Evolutionary conservation across 2,113 vertebrate genomes (phyloP).

Genomic region (Syngnathoides biaculeatus): DNA sequence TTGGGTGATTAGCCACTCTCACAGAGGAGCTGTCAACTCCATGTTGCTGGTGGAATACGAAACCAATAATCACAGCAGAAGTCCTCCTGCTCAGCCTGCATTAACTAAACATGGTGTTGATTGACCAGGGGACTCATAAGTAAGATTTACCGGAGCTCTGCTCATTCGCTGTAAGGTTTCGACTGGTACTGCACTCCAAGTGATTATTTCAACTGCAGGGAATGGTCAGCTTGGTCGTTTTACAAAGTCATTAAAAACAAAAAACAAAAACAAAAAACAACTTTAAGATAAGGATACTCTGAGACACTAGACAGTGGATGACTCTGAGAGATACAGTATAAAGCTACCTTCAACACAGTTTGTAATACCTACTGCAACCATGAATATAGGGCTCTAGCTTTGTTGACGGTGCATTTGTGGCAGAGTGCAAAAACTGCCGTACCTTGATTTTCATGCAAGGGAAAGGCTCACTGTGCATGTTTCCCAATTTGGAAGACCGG

Average conservation of each 20-base stretch:
- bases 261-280: no score
- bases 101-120: constrained; percentile 50
- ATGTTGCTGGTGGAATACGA: constrained; percentile 55
- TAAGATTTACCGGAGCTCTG: neutral
- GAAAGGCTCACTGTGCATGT: no score
- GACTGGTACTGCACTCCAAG: neutral
- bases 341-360: neutral
- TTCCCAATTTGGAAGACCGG: no score
- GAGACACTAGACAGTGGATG: neutral
- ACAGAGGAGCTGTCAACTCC: constrained; percentile 41
- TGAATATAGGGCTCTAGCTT: no score
- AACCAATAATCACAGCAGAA: constrained; percentile 57
- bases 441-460: no score
- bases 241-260: neutral
- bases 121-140: constrained; percentile 34
- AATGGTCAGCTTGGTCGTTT: neutral
- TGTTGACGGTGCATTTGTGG: no score
- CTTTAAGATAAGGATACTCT: neutral
- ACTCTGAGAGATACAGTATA: neutral
- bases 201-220: neutral
- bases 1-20: constrained; percentile 30
- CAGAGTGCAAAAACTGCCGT: no score
- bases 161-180: constrained; percentile 15
- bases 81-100: constrained; percentile 33
- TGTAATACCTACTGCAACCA: neutral